Base-by-base conservation (phyloP, 2,113 vertebrate species). In the Aramus guarauna region DNA sequence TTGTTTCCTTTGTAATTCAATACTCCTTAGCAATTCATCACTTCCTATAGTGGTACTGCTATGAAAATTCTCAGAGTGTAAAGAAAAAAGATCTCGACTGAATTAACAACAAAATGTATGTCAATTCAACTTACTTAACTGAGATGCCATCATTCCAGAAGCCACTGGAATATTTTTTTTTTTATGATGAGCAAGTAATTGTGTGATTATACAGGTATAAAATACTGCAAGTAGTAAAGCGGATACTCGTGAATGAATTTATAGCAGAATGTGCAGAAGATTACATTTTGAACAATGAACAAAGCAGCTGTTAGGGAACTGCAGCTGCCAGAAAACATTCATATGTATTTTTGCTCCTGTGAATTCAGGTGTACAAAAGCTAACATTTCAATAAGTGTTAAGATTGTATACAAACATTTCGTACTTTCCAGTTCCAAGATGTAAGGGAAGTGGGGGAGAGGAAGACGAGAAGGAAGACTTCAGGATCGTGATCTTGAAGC, bases 361-460 rank as follows among this genome's bases (percentile, higher is more conserved):
- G 32, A 75, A 63, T 56, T 56, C 53, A 78, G 23, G 14, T n/a
- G 6, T 47, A 34, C 53, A 88, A 82, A 90, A 82, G 9, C 11
- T 27, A 90, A 55, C 36, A 26, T 41, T 66, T 85, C 41, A 52
- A 0, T 12, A 63, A 79, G 17, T 2, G 6, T 18, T 55, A 82
- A 27, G 2, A 30, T 23, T 37, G 37, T 4, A 58, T 2, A 59
- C 27, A 74, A 73, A 58, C 4, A 2, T 69, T 39, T 80, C 50
- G 63, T 55, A 5, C 84, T 81, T 91, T n/a, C 18, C 73, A 80
- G 22, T 58, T 88, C 20, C 3, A 0, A 76, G 23, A 24, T 24
- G 24, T 0, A 0, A 74, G 9, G 6, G 43, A 79, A 53, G 36
- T 12, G 41, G n/a, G 27, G 59, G 14, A 73, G 10, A 66, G 9